Conservation (phyloP, 2,888 invertebrate genomes). For the Parnassius mnemosyne region DNA sequence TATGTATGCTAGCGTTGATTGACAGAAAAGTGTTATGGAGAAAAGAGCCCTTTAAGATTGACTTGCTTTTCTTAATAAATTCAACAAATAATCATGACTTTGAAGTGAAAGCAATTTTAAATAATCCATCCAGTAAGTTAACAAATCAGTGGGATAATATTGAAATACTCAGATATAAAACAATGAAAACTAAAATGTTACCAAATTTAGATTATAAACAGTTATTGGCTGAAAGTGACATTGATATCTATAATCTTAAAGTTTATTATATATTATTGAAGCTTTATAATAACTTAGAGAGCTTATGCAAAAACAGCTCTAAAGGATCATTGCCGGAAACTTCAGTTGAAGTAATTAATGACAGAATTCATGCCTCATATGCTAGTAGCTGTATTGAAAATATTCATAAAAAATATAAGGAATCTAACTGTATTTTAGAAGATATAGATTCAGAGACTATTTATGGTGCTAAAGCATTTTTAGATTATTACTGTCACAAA, state of each 20-base stretch:
- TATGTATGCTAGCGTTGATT: constrained; percentile 46
- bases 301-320: constrained; percentile 37
- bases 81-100: constrained; percentile 34
- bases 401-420: constrained; percentile 38
- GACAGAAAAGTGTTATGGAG: constrained; percentile 50
- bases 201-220: constrained; percentile 46
- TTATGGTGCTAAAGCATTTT: constrained; percentile 47
- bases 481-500: constrained; percentile 53
- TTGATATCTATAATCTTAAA: constrained; percentile 55
- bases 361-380: constrained; percentile 51
- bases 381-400: constrained; percentile 43
- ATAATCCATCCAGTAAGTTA: constrained; percentile 52
- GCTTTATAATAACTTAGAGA: constrained; percentile 45
- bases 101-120: constrained; percentile 42
- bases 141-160: constrained; percentile 59
- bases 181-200: constrained; percentile 49
- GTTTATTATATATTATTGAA: constrained; percentile 52
- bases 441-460: constrained; percentile 46
- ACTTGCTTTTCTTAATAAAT: constrained; percentile 45
- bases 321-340: constrained; percentile 46
- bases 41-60: constrained; percentile 49
- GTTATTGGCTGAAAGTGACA: constrained; percentile 43
- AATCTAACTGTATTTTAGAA: constrained; percentile 31
- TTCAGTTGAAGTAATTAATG: constrained; percentile 49
- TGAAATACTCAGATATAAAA: constrained; percentile 55